Conservation (phyloP, 2,113 vertebrate genomes). For the rat (Rattus norvegicus) region GRCr8 NC_086033.1:102956001-102956500, state of each 20-base stretch:
- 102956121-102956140: background rate
- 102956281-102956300: background rate
- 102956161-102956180: background rate
- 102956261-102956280: background rate
- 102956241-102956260: background rate
- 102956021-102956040: background rate
- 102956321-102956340: background rate
- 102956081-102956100: background rate
- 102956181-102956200: background rate
- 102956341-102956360: background rate
- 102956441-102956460: background rate
- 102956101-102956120: background rate
- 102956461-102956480: background rate
- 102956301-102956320: fast-evolving
- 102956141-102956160: background rate
- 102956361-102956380: background rate
- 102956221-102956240: background rate
- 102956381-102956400: too few relatives aligned
- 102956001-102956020: slow-evolving; percentile 9
- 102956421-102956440: background rate
- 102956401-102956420: too few relatives aligned
- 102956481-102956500: background rate
- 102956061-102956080: background rate
- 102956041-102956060: background rate
- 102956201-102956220: background rate